phyloP scores from a whole-genome alignment of 2,113 vertebrate species.

The Carollia perspicillata region DNA sequence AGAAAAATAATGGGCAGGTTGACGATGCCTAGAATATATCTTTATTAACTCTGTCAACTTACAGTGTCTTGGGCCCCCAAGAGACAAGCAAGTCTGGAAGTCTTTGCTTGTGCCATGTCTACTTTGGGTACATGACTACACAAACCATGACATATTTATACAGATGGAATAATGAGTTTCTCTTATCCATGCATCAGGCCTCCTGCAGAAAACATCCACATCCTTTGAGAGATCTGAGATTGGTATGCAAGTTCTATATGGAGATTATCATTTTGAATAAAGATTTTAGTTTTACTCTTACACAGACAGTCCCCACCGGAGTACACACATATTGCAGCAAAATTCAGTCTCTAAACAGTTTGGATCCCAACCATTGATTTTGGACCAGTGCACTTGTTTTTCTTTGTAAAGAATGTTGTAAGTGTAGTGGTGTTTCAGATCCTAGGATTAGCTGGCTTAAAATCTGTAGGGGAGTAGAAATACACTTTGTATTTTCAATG shows the following conservation, averaged over 20 bases:
- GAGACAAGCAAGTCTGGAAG: not conserved
- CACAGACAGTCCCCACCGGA: not conserved
- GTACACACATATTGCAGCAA: not conserved
- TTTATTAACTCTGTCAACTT: conserved; percentile 62
- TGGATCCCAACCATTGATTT: not conserved
- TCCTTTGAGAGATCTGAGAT: conserved; percentile 23
- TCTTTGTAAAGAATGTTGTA: not conserved
- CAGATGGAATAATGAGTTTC: conserved; percentile 10
- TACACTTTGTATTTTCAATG: not conserved
- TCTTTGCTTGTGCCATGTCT: not conserved
- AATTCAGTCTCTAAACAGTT: not conserved
- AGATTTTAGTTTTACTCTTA: not conserved
- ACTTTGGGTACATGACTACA: not conserved
- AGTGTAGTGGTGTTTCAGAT: not conserved
- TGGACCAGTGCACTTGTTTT: not conserved
- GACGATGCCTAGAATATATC: conserved; percentile 47
- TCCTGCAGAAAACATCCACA: not conserved
- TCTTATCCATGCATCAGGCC: not conserved
- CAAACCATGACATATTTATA: not conserved
- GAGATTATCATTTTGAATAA: not conserved
- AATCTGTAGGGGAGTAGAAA: not conserved
- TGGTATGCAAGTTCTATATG: not conserved
- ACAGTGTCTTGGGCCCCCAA: not conserved
- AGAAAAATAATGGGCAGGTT: conserved; percentile 60
- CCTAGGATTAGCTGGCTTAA: not conserved